Conservation (phyloP, 1,140 invertebrate species). For the Aradophagus sp. region DNA sequence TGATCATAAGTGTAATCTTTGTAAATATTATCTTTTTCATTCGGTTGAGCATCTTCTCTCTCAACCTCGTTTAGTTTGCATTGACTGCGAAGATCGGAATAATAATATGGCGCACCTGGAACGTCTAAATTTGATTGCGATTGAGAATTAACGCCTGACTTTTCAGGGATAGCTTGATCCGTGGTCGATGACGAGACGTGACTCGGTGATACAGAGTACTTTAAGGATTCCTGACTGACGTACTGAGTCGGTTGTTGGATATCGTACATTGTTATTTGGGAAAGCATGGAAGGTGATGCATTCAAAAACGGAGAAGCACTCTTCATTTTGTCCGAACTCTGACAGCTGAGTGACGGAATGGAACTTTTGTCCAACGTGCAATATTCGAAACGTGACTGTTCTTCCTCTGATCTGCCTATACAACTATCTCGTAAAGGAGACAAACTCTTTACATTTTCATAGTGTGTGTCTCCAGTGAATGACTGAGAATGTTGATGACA, state of each 20-base stretch:
- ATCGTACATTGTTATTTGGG: too few species aligned
- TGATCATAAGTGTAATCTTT: too few species aligned
- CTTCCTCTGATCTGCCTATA: slow-evolving; percentile 42
- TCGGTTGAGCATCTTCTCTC: not conserved
- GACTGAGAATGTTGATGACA: slow-evolving; percentile 69
- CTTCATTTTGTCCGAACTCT: too few species aligned
- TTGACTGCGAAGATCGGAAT: slow-evolving; percentile 81
- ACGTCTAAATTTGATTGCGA: slow-evolving; percentile 49
- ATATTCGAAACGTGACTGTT: slow-evolving; percentile 24
- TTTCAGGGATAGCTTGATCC: too few species aligned
- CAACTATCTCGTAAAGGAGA: slow-evolving; percentile 60
- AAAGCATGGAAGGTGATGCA: too few species aligned
- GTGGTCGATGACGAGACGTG: too few species aligned
- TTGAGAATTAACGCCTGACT: too few species aligned
- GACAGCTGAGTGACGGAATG: too few species aligned
- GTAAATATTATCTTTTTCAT: not conserved
- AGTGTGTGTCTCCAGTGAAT: slow-evolving; percentile 70
- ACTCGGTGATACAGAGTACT: too few species aligned
- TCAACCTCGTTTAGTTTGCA: not conserved
- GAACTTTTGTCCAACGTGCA: slow-evolving; percentile 35
- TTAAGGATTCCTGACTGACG: too few species aligned
- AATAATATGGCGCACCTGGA: slow-evolving; percentile 85
- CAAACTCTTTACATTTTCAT: slow-evolving; percentile 69
- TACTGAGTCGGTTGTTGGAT: too few species aligned
- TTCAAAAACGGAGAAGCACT: too few species aligned